Conservation (phyloP, 2,797 vertebrate species). For the Dromococcyx pavoninus region DNA sequence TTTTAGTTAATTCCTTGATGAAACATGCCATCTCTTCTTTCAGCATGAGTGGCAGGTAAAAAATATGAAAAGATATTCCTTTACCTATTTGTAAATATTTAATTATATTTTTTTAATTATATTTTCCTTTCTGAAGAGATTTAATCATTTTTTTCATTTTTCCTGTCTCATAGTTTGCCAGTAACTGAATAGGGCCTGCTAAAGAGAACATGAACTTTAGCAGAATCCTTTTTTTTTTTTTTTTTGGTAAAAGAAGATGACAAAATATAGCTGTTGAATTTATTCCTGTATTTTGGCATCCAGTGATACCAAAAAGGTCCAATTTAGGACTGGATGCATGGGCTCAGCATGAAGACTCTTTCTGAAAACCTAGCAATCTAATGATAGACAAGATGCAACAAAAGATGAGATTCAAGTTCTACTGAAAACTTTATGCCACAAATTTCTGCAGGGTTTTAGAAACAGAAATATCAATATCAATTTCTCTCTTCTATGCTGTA, state of each 20-base stretch:
- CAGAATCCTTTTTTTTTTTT: neutral
- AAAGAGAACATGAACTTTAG: neutral
- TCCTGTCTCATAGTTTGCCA: neutral
- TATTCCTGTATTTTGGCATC: neutral
- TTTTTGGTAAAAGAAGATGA: neutral
- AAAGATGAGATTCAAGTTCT: neutral
- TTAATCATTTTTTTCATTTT: neutral
- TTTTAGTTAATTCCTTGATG: neutral
- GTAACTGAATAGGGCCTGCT: neutral
- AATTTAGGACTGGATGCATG: neutral
- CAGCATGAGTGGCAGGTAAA: neutral
- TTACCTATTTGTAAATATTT: neutral
- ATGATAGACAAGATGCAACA: neutral
- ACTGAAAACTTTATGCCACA: neutral
- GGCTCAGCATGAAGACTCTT: neutral
- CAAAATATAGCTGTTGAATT: neutral
- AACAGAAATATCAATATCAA: neutral
- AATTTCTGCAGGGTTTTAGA: neutral
- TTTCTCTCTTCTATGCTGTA: neutral
- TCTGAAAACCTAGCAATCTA: neutral
- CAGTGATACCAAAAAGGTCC: neutral
- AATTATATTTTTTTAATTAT: neutral
- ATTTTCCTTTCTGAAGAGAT: neutral
- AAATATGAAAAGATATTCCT: neutral
- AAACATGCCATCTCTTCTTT: neutral